A percentile compares a stretch with the other conserved stretches of the same genome.
Conservation (phyloP, 2,113 vertebrate genomes). For the Pogona vitticeps region DNA sequence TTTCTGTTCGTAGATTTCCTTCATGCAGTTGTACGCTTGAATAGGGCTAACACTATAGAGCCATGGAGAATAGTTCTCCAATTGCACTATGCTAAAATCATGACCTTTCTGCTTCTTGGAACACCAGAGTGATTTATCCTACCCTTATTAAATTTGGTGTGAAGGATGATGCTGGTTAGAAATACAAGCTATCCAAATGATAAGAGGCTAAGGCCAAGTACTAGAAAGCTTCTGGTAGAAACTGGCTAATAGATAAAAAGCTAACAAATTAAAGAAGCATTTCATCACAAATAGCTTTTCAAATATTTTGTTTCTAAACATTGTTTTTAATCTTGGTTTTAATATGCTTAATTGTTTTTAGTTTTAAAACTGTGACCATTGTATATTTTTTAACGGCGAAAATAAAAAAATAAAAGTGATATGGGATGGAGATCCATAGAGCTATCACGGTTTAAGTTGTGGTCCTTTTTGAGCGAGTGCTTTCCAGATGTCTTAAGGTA, state of each 20-base stretch:
- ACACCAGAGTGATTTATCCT: background rate
- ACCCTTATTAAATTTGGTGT: background rate
- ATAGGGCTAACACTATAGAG: background rate
- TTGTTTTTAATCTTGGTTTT: no score
- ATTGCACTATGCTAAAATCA: background rate
- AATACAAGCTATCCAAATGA: no score
- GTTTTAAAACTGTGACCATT: background rate
- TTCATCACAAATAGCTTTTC: no score
- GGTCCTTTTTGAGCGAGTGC: background rate
- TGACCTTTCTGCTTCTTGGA: background rate
- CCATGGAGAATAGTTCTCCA: background rate
- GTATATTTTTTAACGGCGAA: background rate
- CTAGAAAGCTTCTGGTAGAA: no score
- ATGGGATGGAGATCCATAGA: background rate
- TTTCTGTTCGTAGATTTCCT: background rate
- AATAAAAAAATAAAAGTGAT: background rate
- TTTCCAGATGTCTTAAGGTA: background rate
- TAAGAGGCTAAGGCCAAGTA: no score
- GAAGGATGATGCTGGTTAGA: background rate
- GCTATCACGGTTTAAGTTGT: background rate
- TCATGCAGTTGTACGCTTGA: background rate
- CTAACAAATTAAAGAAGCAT: no score
- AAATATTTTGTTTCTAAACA: no score
- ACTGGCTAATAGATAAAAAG: no score
- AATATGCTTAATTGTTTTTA: no score